These are phyloP conservation scores for Aphelenchoides avenae DNA, from an alignment of 1,140 invertebrate species.

Conservation along the genomic window DNA sequence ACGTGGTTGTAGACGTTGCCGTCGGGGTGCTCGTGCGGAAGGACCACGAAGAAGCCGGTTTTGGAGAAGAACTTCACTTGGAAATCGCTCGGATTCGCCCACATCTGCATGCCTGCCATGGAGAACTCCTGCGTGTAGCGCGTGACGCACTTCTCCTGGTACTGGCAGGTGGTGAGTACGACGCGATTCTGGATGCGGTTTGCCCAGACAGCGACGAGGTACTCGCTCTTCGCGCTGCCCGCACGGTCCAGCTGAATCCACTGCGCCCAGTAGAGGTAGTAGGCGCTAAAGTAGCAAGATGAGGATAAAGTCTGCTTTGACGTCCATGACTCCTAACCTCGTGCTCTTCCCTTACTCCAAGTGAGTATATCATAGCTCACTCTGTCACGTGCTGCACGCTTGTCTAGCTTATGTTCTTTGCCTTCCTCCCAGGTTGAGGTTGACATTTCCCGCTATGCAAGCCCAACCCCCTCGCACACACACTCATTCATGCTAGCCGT, in stretches of 20 bases:
- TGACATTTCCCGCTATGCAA: no score
- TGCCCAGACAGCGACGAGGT: conserved; percentile 21
- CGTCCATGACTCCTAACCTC: no score
- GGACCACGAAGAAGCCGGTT: conserved; percentile 27
- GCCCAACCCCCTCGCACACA: no score
- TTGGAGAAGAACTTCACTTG: conserved; percentile 20
- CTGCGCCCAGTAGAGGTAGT: conserved; percentile 6
- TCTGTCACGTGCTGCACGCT: no score
- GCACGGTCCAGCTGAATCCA: not conserved
- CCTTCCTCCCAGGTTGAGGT: no score
- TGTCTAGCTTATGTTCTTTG: no score
- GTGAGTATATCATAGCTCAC: no score
- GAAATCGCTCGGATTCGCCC: conserved; percentile 20
- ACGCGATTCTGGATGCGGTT: conserved; percentile 29
- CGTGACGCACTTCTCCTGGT: conserved; percentile 3
- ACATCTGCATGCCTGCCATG: conserved; percentile 17
- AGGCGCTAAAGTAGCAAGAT: not conserved
- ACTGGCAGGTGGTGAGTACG: conserved; percentile 17
- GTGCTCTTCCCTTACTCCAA: no score
- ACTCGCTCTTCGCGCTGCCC: not conserved
- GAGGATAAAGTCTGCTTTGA: no score
- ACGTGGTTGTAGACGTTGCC: conserved; percentile 27
- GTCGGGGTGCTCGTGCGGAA: conserved; percentile 19
- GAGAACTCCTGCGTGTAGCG: not conserved
- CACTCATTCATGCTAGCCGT: no score